Base-by-base conservation (phyloP, 2,888 invertebrate genomes). In the Drosophila picticornis region DNA sequence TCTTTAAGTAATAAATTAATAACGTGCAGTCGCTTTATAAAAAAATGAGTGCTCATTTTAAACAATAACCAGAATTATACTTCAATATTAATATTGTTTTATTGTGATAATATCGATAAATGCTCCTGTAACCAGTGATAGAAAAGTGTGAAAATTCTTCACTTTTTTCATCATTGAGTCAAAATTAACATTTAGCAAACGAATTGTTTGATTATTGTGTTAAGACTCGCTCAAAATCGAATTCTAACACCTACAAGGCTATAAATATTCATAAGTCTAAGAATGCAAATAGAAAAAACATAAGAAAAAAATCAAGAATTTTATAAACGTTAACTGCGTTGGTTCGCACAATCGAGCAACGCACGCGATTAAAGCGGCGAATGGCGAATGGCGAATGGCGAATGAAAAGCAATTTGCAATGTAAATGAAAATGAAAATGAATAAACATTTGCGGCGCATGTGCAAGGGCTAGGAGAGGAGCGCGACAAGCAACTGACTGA, bases 361-460 rank as follows among this genome's bases (percentile, higher is more conserved):
- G 83, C 83, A 83, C 83, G 83, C 83, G 83, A 83, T 85, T 80
- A 77, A 85, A 82, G 52, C 67, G 62, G 60, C 69, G 66, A 76
- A 74, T 56, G 67, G 69, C 67, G 69, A 76, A 80, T 66, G 67
- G 72, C 70, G 74, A 79, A 79, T 61, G 68, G 70, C 75, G 56
- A 81, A 82, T 86, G 77, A 72, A 87, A 81, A 87, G 78, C 68
- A 86, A 89, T 84, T 84, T 87, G 82, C 84, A 84, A 84, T 84
- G 84, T 81, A 84, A 84, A 82, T 81, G 79, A 72, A 70, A 67
- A 81, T 72, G 66, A 63, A 75, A 77, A 75, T 75, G 72, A 80
- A 83, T 75, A 74, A 87, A 84, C 68, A 73, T 71, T 67, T 72
- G 77, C 62, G 58, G 82, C 75, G 76, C 76, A 83, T 82, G 85